phyloP scores from a whole-genome alignment of 1,140 invertebrate species.

The Aphelinus certus region DNA sequence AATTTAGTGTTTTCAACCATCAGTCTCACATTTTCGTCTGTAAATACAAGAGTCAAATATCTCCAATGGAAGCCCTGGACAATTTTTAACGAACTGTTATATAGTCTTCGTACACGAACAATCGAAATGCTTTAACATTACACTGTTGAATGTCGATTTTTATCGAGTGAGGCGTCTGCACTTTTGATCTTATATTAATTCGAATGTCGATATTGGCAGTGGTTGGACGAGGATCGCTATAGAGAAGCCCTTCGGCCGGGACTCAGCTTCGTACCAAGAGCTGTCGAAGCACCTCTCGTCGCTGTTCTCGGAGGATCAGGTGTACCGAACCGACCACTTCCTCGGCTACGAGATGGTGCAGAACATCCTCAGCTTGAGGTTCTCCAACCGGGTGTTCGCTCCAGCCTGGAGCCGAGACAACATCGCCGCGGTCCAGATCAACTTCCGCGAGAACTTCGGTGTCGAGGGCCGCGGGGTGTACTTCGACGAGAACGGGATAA shows the following conservation, averaged over 20 bases:
- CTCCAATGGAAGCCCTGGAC: no score
- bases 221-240: constrained; percentile 98
- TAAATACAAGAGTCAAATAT: no score
- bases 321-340: constrained; percentile 99
- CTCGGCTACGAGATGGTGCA: constrained; percentile 99
- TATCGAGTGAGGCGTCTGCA: not conserved
- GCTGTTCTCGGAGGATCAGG: constrained; percentile 93
- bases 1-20: no score
- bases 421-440: constrained; percentile 93
- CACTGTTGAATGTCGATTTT: not conserved
- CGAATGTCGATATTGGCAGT: constrained; percentile 59
- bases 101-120: no score
- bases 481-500: constrained; percentile 98
- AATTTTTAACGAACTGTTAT: no score
- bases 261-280: constrained; percentile 84
- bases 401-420: constrained; percentile 95
- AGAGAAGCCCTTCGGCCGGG: constrained; percentile 98
- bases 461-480: constrained; percentile 98
- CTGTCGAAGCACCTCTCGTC: constrained; percentile 87
- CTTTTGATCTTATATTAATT: no score
- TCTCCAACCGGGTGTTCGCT: constrained; percentile 88
- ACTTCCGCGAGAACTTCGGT: constrained; percentile 99
- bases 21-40: no score
- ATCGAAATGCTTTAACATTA: no score
- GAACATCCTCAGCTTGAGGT: constrained; percentile 95